Conservation (phyloP, 2,888 invertebrate species). For the Eudasyphora cyanicolor region DNA sequence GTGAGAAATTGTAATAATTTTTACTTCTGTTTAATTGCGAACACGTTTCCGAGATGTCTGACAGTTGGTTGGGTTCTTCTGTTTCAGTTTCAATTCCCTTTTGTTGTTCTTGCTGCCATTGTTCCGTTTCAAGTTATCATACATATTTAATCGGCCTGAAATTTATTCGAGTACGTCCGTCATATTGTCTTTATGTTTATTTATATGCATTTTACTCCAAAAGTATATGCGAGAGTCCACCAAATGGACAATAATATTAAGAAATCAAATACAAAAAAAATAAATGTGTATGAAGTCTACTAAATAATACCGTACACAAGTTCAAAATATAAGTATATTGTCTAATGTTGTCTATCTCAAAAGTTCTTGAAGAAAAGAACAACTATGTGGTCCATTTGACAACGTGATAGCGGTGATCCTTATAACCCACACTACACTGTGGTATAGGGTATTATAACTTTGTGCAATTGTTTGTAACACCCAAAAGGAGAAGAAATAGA, state of each 20-base stretch:
- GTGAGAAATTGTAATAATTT: constrained; percentile 35
- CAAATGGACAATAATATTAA: not conserved
- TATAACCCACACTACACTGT: no score
- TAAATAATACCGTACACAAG: no score
- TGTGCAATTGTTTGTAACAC: no score
- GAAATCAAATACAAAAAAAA: not conserved
- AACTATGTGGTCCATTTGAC: no score
- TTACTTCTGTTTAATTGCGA: constrained; percentile 45
- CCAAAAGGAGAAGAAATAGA: no score
- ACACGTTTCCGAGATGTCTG: constrained; percentile 14
- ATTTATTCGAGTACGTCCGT: constrained; percentile 21
- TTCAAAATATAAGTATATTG: no score
- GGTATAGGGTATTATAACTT: no score
- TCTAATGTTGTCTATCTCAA: no score
- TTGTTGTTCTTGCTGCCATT: constrained; percentile 25
- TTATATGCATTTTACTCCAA: constrained; percentile 29
- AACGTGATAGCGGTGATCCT: no score
- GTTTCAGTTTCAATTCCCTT: not conserved
- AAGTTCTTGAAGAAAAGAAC: no score
- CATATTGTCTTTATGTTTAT: constrained; percentile 26
- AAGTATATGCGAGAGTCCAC: not conserved
- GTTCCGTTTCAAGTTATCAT: constrained; percentile 14
- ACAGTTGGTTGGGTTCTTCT: not conserved
- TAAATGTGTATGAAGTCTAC: no score
- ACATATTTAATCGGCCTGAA: constrained; percentile 6